Base-by-base conservation (phyloP, 1,140 invertebrate genomes). In the Scaptomyza pallida region DNA sequence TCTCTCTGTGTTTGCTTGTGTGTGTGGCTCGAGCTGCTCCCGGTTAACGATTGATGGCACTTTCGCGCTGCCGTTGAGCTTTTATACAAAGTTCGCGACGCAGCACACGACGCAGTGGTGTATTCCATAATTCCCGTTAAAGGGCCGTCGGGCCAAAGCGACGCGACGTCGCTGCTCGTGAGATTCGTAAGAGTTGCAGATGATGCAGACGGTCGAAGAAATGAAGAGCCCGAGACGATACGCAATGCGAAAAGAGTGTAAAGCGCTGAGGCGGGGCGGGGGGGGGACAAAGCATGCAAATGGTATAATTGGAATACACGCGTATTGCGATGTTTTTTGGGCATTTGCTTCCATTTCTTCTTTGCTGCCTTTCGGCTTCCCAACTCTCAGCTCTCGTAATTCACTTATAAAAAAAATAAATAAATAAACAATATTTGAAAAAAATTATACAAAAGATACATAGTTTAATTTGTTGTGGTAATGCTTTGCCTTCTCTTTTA, bases 31-130 rank as follows among this genome's bases (percentile, higher is more conserved):
- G 78, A 51, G 45, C 75, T 72, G 73, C 54, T 71, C 65, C 72
- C 65, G 75, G 59, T 54, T 33, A 72, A 48, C 63, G 73, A 90
- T 83, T 90, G 88, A 90, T 90, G 74, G 19, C 64, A 68, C 72
- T 78, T 76, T 75, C 52, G 57, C 43, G 23, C n/a, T 44, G 69
- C 47, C 40, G 60, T 41, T 13, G 13, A 16, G 54, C 75, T 90
- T 90, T 88, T 90, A 89, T 90, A 90, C 79, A 72, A 37, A 37
- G 33, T n/a, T 37, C n/a, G 33, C 33, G 67, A 63, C 30, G 37
- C 57, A 16, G 19, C 13, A 16, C 0, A 41, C 40, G 10, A 16
- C 0, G 23, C 40, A 15, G 12, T 15, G 30, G 9, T 23, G 19
- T 37, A 68, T 47, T 63, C 37, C 45, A 48, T 23, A 48, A 56